These are phyloP conservation scores for Sciurus vulgaris DNA, from an alignment of 2,797 vertebrate species.

Conservation along the genomic window DNA sequence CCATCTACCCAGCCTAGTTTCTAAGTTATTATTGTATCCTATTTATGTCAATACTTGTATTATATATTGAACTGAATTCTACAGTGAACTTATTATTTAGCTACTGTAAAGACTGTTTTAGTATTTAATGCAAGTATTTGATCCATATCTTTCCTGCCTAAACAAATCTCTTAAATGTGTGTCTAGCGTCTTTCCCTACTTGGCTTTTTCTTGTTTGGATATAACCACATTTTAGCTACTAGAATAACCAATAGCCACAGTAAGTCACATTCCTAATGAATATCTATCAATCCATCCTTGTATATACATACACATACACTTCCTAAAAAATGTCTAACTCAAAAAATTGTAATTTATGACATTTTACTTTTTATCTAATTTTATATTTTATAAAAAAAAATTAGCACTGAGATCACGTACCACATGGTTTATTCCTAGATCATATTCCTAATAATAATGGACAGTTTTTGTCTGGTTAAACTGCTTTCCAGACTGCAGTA, in stretches of 20 bases:
- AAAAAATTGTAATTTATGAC: not conserved
- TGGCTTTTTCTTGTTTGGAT: not conserved
- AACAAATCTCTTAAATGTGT: not conserved
- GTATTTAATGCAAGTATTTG: not conserved
- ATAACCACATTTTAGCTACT: not conserved
- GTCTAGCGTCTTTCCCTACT: not conserved
- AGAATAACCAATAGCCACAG: not conserved
- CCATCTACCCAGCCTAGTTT: not conserved
- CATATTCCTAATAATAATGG: not conserved
- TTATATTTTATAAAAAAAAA: not conserved
- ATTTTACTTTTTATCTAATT: not conserved
- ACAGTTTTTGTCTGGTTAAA: not conserved
- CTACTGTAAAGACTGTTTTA: not conserved
- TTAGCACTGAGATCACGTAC: not conserved
- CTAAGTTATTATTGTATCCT: not conserved
- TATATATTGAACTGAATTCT: not conserved
- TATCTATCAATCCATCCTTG: not conserved
- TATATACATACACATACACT: not conserved
- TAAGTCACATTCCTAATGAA: not conserved
- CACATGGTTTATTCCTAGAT: not conserved
- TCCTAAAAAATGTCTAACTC: not conserved
- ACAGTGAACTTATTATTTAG: not conserved
- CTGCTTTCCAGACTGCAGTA: not conserved
- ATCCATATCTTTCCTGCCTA: not conserved
- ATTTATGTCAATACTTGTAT: not conserved